Evolutionary conservation across 2,797 vertebrate species (phyloP).

Genomic region (Anabacerthia variegaticeps): DNA sequence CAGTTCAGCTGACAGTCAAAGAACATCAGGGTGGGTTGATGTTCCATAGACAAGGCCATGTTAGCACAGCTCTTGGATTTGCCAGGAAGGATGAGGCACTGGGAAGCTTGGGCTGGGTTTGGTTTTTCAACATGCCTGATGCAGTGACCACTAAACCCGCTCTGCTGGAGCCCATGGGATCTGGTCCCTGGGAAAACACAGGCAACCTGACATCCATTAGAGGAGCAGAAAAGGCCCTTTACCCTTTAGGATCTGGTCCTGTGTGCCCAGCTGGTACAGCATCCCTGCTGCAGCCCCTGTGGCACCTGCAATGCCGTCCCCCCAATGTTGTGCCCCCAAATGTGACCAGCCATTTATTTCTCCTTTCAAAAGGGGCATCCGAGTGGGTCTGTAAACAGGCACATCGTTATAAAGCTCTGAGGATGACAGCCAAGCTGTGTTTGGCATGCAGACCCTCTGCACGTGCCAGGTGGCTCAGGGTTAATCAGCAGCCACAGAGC

Average conservation of each 20-base stretch:
- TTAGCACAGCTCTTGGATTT: background rate
- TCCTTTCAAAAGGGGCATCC: background rate
- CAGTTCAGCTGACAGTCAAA: background rate
- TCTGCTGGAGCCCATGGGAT: background rate
- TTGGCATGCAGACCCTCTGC: background rate
- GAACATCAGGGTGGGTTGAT: background rate
- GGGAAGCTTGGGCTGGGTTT: background rate
- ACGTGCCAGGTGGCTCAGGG: background rate
- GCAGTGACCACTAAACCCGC: background rate
- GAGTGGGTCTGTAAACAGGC: background rate
- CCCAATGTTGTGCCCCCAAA: background rate
- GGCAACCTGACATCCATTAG: accelerated
- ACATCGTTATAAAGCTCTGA: background rate
- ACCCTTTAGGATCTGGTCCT: background rate
- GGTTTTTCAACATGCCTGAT: background rate
- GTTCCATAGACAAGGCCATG: background rate
- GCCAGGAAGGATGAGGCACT: background rate
- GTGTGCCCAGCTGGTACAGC: background rate
- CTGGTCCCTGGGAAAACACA: background rate
- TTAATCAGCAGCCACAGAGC: background rate
- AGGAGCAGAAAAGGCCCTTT: background rate
- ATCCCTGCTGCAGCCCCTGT: accelerated
- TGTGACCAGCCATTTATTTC: background rate
- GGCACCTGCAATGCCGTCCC: background rate
- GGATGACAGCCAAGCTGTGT: background rate